These are phyloP conservation scores for Pissodes strobi DNA, from an alignment of 1,140 invertebrate genomes.

Conservation along the genomic window DNA sequence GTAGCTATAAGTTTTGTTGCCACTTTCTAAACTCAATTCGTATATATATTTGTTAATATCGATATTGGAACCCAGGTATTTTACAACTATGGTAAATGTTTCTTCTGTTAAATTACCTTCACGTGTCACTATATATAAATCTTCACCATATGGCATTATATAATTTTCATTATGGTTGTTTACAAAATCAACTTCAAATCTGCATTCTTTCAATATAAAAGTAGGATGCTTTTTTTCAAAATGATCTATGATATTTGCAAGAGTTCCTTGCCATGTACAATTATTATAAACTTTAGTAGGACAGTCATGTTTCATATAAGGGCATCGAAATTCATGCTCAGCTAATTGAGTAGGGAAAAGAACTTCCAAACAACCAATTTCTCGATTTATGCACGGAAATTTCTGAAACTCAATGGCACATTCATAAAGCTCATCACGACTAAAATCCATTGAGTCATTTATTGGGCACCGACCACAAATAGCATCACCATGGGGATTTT, in stretches of 20 bases:
- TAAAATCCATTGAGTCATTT: no score
- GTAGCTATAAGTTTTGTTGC: constrained; percentile 1
- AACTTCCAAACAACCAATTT: no score
- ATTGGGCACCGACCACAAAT: no score
- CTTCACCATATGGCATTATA: constrained; percentile 32
- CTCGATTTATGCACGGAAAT: no score
- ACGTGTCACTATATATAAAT: constrained; percentile 29
- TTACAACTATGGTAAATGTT: constrained; percentile 27
- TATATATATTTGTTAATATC: constrained; percentile 12
- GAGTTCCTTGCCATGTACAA: constrained; percentile 19
- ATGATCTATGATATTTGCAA: constrained; percentile 21
- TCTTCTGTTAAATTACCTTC: constrained; percentile 7
- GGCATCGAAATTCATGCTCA: no score
- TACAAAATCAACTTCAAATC: constrained; percentile 37
- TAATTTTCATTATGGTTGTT: constrained; percentile 32
- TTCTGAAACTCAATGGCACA: no score
- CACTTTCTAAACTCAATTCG: constrained; percentile 26
- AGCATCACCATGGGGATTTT: no score
- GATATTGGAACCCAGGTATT: constrained; percentile 10
- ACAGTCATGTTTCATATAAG: no score
- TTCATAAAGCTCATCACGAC: no score
- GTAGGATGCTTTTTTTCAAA: constrained; percentile 27
- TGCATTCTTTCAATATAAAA: constrained; percentile 24
- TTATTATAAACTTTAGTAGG: not conserved
- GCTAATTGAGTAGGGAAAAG: no score